Evolutionary conservation across 2,797 vertebrate species (phyloP).

Genomic region (Jordanella pulchra): DNA sequence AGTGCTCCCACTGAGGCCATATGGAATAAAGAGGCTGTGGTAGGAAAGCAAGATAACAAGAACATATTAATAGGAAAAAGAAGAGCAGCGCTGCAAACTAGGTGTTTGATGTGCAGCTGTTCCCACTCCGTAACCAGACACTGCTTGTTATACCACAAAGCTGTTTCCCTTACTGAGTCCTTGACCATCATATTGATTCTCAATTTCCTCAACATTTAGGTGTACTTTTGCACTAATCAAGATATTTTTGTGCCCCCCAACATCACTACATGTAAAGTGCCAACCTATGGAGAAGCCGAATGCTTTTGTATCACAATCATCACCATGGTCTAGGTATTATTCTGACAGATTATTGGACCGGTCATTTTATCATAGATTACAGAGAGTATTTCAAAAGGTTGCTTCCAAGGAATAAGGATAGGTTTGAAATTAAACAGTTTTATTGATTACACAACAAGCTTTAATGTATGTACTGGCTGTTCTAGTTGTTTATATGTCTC

Average conservation of each 20-base stretch:
- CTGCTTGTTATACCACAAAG: constrained; percentile 7
- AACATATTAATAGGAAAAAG: constrained; percentile 17
- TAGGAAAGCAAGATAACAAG: constrained; percentile 4
- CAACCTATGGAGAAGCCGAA: neutral
- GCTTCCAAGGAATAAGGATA: no score
- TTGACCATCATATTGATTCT: constrained; percentile 41
- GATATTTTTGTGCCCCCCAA: neutral
- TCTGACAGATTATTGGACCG: neutral
- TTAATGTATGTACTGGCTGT: no score
- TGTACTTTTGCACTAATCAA: neutral
- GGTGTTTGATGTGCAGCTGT: constrained; percentile 10
- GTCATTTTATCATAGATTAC: neutral
- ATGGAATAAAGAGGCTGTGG: constrained; percentile 12
- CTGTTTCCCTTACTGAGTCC: constrained; percentile 25
- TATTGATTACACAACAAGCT: no score
- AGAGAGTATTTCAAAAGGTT: neutral
- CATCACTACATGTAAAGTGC: neutral
- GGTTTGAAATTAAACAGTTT: no score
- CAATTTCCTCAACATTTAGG: neutral
- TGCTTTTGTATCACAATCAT: neutral
- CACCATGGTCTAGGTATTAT: neutral
- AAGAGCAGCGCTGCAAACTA: constrained; percentile 4
- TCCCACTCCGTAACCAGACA: constrained; percentile 21
- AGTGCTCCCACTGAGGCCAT: constrained; percentile 15
- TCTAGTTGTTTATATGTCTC: neutral